A percentile compares a stretch with the other conserved stretches of the same genome.
Evolutionary conservation across 2,888 invertebrate genomes (phyloP).

Genomic region (Yponomeuta plumbellus): DNA sequence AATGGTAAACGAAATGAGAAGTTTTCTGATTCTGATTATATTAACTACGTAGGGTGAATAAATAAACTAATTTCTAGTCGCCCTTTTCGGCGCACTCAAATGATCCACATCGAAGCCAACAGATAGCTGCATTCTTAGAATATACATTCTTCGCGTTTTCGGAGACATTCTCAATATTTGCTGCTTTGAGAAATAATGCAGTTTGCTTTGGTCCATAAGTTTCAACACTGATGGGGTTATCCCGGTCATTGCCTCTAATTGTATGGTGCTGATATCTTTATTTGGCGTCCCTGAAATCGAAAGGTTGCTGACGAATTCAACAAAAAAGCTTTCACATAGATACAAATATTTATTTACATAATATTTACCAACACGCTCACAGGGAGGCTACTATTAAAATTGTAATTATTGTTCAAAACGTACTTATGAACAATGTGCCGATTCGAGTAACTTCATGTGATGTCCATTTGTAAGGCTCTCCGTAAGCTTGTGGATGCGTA

Average conservation of each 20-base stretch:
- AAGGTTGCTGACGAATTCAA: background rate
- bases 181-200: constrained; percentile 55
- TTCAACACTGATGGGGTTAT: constrained; percentile 49
- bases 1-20: background rate
- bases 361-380: too few species aligned
- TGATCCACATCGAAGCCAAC: constrained; percentile 30
- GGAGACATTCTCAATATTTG: constrained; percentile 58
- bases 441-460: constrained; percentile 56
- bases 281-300: constrained; percentile 6
- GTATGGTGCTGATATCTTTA: constrained; percentile 50
- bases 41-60: too few species aligned
- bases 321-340: background rate
- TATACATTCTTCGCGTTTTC: constrained; percentile 51
- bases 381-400: too few species aligned
- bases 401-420: background rate
- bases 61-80: background rate
- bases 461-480: constrained; percentile 59
- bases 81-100: constrained; percentile 21
- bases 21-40: too few species aligned
- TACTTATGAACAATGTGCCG: constrained; percentile 44
- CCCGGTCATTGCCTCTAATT: constrained; percentile 56
- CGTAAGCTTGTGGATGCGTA: constrained; percentile 51
- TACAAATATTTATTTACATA: too few species aligned
- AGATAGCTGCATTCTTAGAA: constrained; percentile 56
- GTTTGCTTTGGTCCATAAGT: constrained; percentile 47